Evolutionary conservation across 1,140 invertebrate species (phyloP).

Genomic region (Acromyrmex echinatior): DNA sequence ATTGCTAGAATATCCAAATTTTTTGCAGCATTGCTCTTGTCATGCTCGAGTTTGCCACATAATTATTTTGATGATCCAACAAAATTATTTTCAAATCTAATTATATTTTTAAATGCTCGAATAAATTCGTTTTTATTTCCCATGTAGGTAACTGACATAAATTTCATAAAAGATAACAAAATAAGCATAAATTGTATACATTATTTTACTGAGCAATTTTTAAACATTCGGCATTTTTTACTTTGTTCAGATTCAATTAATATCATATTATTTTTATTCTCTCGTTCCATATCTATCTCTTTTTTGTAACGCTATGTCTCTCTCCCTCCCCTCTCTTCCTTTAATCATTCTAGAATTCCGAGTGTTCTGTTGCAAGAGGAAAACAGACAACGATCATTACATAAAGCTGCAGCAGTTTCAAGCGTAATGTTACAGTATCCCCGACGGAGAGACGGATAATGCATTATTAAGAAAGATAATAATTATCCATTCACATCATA

Average conservation of each 20-base stretch:
- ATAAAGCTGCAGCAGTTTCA: slow-evolving; percentile 64
- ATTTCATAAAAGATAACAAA: background rate
- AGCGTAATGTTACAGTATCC: slow-evolving; percentile 60
- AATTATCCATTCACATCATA: slow-evolving; percentile 36
- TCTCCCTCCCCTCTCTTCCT: background rate
- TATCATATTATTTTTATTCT: background rate
- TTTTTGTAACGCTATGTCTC: slow-evolving; percentile 38
- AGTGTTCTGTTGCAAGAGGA: slow-evolving; percentile 59
- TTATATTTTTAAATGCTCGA: too few relatives aligned
- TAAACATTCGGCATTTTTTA: slow-evolving; percentile 32
- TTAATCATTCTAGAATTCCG: slow-evolving; percentile 15
- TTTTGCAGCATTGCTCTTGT: too few relatives aligned
- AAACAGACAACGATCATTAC: slow-evolving; percentile 64
- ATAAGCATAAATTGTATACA: background rate
- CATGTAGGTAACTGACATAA: too few relatives aligned
- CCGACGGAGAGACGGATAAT: slow-evolving; percentile 12
- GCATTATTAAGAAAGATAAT: slow-evolving; percentile 62
- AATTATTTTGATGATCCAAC: too few relatives aligned
- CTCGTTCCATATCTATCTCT: too few relatives aligned
- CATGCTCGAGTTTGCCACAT: too few relatives aligned
- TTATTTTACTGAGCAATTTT: slow-evolving; percentile 31
- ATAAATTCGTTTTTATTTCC: too few relatives aligned
- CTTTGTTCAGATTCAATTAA: background rate
- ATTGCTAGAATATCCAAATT: too few relatives aligned
- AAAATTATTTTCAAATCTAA: too few relatives aligned